phyloP scores from a whole-genome alignment of 2,888 invertebrate species.

The Hirudinaria manillensis region DNA sequence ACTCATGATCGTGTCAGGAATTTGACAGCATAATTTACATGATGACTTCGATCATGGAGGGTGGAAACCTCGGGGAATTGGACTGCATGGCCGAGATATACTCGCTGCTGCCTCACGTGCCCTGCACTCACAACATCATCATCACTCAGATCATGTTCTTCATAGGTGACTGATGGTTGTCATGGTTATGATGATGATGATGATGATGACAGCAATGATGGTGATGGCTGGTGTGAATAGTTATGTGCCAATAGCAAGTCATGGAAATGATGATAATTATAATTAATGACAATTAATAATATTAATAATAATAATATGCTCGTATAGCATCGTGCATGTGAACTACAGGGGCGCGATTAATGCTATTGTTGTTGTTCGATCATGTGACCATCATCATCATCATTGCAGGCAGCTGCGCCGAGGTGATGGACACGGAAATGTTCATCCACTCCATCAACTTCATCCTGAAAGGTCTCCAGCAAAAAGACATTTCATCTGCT shows the following conservation, averaged over 20 bases:
- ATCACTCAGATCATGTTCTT: slow-evolving; percentile 71
- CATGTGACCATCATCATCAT: too few species aligned
- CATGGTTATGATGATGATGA: background rate
- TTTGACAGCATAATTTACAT: slow-evolving; percentile 67
- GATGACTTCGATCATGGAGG: slow-evolving; percentile 59
- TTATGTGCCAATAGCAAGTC: too few species aligned
- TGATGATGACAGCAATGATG: background rate
- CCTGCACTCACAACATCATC: slow-evolving; percentile 62
- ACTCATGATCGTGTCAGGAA: slow-evolving; percentile 48
- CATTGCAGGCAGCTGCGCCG: slow-evolving; percentile 68
- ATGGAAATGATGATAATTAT: too few species aligned
- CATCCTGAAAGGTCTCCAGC: slow-evolving; percentile 63
- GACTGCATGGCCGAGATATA: slow-evolving; percentile 61
- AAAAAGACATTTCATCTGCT: slow-evolving; percentile 67
- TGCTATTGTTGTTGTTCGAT: background rate
- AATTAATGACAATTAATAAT: too few species aligned
- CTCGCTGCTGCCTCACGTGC: slow-evolving; percentile 62
- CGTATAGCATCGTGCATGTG: too few species aligned
- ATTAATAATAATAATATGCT: too few species aligned
- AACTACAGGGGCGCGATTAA: too few species aligned
- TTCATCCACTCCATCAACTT: slow-evolving; percentile 67
- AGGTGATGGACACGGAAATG: slow-evolving; percentile 72
- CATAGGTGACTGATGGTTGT: slow-evolving; percentile 59
- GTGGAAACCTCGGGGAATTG: slow-evolving; percentile 61
- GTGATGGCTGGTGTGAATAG: too few species aligned